Conservation (phyloP, 1,140 invertebrate genomes). For the Centruroides vittatus region DNA sequence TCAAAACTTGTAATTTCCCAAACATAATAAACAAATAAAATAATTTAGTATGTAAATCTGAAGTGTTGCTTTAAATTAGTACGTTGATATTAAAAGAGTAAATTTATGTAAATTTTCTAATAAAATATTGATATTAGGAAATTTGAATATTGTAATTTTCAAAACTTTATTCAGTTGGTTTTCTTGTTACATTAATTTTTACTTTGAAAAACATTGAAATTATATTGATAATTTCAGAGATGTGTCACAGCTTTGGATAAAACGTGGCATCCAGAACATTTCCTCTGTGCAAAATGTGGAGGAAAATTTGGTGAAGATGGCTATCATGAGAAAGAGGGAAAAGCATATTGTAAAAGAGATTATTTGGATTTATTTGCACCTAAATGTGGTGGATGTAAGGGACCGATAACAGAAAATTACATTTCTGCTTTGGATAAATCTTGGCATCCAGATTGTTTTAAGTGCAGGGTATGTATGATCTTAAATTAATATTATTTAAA, state of each 20-base stretch:
- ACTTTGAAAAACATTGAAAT: too few relatives aligned
- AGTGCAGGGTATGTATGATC: slow-evolving; percentile 76
- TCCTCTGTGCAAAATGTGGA: slow-evolving; percentile 96
- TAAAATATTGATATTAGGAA: not conserved
- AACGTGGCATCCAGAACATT: slow-evolving; percentile 99
- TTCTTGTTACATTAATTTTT: too few relatives aligned
- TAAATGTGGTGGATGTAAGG: slow-evolving; percentile 93
- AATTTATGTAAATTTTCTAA: too few relatives aligned
- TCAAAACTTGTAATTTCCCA: too few relatives aligned
- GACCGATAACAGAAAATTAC: slow-evolving; percentile 97
- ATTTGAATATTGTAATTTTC: not conserved
- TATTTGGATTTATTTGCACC: slow-evolving; percentile 98
- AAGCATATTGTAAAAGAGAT: slow-evolving; percentile 84
- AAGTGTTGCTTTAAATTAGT: too few relatives aligned
- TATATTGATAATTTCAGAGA: slow-evolving; percentile 51
- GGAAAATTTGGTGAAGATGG: slow-evolving; percentile 92
- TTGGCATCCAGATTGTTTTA: slow-evolving; percentile 99
- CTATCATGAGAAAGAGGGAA: slow-evolving; percentile 84
- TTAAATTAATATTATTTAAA: too few relatives aligned
- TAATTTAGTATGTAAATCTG: too few relatives aligned
- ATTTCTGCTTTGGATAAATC: slow-evolving; percentile 91
- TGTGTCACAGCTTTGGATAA: slow-evolving; percentile 95
- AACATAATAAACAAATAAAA: too few relatives aligned
- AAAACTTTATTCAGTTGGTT: too few relatives aligned
- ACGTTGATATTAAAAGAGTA: too few relatives aligned